Percentiles rank a stretch among this genome's conserved stretches.
These are phyloP conservation scores for Lasioglossum villosulum DNA, from an alignment of 2,888 invertebrate species.

Conservation along the genomic window DNA sequence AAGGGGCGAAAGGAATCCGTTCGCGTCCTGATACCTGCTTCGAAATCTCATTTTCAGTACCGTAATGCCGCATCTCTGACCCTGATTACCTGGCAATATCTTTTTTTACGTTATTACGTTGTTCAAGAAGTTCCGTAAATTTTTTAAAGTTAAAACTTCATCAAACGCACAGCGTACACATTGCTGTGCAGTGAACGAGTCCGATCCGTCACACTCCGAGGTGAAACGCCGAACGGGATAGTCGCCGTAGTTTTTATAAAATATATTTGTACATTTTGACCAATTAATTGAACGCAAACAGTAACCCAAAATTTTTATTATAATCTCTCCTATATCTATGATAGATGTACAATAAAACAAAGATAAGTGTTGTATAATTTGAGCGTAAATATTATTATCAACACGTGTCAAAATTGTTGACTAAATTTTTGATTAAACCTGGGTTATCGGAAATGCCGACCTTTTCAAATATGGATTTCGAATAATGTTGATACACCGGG, in stretches of 20 bases:
- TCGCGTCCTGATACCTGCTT: background rate
- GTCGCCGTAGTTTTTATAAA: too few relatives aligned
- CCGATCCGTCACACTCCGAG: too few relatives aligned
- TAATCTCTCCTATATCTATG: too few relatives aligned
- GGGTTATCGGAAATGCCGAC: background rate
- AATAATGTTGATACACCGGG: background rate
- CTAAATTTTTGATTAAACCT: background rate
- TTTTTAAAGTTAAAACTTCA: too few relatives aligned
- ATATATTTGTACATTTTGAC: too few relatives aligned
- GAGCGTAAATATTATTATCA: background rate
- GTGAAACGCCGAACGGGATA: too few relatives aligned
- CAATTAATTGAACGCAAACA: too few relatives aligned
- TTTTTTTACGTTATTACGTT: background rate
- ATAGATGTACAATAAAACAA: background rate
- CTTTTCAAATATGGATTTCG: background rate
- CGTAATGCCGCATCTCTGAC: background rate
- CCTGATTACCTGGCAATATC: background rate
- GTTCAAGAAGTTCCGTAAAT: background rate
- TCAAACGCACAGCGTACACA: too few relatives aligned
- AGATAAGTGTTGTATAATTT: background rate
- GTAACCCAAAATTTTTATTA: too few relatives aligned
- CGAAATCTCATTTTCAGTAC: constrained; percentile 11
- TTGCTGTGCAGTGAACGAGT: too few relatives aligned
- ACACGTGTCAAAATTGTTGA: background rate
- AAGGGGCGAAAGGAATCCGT: constrained; percentile 36